Evolutionary conservation across 2,113 vertebrate genomes (phyloP), one percentile per base, ranked within the genome.

Genomic region (Upupa epops): DNA sequence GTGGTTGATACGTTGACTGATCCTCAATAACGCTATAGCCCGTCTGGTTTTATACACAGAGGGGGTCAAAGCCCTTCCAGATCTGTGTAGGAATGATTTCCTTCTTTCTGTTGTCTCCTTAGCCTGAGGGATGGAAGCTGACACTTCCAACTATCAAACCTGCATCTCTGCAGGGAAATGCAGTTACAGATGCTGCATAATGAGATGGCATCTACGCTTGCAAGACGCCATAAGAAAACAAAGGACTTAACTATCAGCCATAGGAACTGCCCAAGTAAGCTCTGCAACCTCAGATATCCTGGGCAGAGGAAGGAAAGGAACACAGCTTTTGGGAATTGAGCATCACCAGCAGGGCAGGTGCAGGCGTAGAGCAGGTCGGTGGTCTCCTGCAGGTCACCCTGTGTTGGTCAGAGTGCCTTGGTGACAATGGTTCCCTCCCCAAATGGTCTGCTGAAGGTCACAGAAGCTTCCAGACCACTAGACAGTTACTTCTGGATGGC

Each of bases 321-420:
- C 1, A 0, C 8, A 69, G 28, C 5, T 92, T 31, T 65, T 2
- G 6, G 42, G 12, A 68, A 59, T 2, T 36, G 52, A 71, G 25
- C 40, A 77, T 3, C 10, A 14, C 19, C 15, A 25, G 25, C 63
- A 42, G 56, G 42, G 12, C 15, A 63, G 17, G 13, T 4, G 2
- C 2, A 5, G 17, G 34, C 48, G 10, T 71, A 56, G 17, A 31
- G 6, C 22, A 9, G 13, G 10, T 22, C 45, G 49, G 2, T 45
- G 14, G 6, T 55, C 42, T 40, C 13, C 48, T 51, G 11, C 48
- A 73, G 32, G 32, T 46, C 68, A 73, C 12, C 7, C 15, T 14
- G 12, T 0, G 0, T 3, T 37, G 56, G 16, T 14, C 60, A 42
- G n/a, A 51, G 37, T 45, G 37, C 17, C 54, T 56, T 29, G 8